These are phyloP conservation scores for Eustalomyia histrio DNA, from an alignment of 2,888 invertebrate species.

Conservation along the genomic window DNA sequence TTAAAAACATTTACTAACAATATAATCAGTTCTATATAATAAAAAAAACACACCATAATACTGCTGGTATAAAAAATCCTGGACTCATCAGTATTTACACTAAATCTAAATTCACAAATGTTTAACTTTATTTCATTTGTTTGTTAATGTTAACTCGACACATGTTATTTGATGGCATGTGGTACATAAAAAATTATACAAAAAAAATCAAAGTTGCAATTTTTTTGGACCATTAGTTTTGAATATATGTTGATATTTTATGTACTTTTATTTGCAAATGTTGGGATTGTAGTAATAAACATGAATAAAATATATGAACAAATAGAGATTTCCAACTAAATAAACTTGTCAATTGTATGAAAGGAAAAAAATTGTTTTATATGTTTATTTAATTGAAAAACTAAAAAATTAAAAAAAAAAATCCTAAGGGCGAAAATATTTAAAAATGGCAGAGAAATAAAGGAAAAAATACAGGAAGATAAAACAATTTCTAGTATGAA, in stretches of 20 bases:
- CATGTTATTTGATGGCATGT: not conserved
- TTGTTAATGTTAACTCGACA: not conserved
- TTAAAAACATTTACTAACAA: not conserved
- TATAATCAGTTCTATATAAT: not conserved
- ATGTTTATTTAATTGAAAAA: conserved; percentile 1
- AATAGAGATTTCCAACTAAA: conserved; percentile 47
- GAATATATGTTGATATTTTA: conserved; percentile 27
- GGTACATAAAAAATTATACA: not conserved
- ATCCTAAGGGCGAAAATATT: not conserved
- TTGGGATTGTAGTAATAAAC: conserved; percentile 16
- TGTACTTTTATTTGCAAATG: conserved; percentile 6
- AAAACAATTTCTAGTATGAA: too few relatives aligned
- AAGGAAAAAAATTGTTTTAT: not conserved
- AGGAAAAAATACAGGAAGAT: too few relatives aligned
- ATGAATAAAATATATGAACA: conserved; percentile 14
- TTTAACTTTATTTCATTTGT: not conserved
- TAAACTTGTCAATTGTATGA: conserved; percentile 46
- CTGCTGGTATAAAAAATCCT: not conserved
- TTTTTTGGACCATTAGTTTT: conserved; percentile 58
- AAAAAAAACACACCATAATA: not conserved
- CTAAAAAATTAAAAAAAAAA: not conserved
- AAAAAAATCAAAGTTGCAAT: conserved; percentile 31
- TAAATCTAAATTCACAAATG: not conserved
- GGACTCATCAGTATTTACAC: not conserved
- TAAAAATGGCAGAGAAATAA: too few relatives aligned